Base-by-base conservation (phyloP, 1,140 invertebrate genomes). In the Formica selysi region DNA sequence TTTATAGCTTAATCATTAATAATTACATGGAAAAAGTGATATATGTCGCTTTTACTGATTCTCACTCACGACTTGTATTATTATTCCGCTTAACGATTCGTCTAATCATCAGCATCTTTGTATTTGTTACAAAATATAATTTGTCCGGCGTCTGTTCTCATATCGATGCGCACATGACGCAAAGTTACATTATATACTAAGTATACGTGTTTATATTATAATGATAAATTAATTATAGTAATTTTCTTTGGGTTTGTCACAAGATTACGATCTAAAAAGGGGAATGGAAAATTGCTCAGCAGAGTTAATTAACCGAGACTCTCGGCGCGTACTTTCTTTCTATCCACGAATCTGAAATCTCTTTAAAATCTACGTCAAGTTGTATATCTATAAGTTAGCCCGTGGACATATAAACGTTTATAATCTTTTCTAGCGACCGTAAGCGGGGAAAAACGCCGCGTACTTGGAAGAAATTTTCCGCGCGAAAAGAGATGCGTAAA, bases 171-270 rank as follows among this genome's bases (percentile, higher is more conserved):
- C 29, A 26, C 64, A 57, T 54, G 41, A 68, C 44, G 13, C 44
- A 8, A 54, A 19, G 64, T 68, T 67, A 26, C 19, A 67, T 62
- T 44, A 26, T 16, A 59, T 51, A 26, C 38, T 44, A 32, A 73
- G 36, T 11, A 22, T n/a, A 61, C 38, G 26, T 41, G 22, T 80
- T 70, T 29, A 36, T 26, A 41, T 57, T 80, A 41, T 80, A 70
- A 80, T 41, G 64, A 80, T 51, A 59, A 80, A 80, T 57, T 80
- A 80, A 80, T 70, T 70, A 70, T 32, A 29, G 78, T 70, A n/a
- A 70, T 80, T 80, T 70, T 70, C 64, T 16, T 57, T 10, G 44
- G 19, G 1, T 51, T 48, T 44, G 32, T 68, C 36, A 16, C 26
- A 13, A 29, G 64, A 70, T 80, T 57, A 57, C 36, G 22, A 80